Percentiles rank a stretch among this genome's conserved stretches.
Evolutionary conservation across 2,797 vertebrate genomes (phyloP).

Genomic region (Sebastes paucispinis): DNA sequence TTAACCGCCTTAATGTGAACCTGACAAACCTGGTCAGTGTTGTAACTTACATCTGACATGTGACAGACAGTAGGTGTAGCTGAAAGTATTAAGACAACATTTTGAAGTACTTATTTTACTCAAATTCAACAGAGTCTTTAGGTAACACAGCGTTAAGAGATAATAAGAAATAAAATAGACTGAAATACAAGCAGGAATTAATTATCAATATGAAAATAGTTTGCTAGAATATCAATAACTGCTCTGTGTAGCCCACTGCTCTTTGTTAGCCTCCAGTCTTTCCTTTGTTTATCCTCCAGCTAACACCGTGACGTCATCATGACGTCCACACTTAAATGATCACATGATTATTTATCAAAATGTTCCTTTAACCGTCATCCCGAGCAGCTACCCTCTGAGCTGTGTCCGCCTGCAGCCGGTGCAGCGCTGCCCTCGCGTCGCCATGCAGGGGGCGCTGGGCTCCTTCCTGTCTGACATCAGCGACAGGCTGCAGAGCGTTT

Average conservation of each 20-base stretch:
- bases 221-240: background rate
- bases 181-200: no score
- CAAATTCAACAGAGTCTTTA: no score
- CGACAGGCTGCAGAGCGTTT: conserved; percentile 77
- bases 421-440: conserved; percentile 82
- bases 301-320: no score
- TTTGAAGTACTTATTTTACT: no score
- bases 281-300: no score
- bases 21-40: background rate
- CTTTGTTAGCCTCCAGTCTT: no score
- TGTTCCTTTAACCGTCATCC: background rate
- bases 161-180: no score
- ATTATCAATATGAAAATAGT: background rate
- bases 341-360: background rate
- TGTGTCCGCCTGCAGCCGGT: conserved; percentile 89
- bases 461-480: conserved; percentile 85
- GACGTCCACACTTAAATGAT: no score
- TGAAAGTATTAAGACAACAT: background rate
- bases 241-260: background rate
- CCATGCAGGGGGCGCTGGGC: conserved; percentile 80
- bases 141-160: no score
- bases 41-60: background rate
- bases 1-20: background rate
- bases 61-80: background rate
- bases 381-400: conserved; percentile 86